Conservation (phyloP, 2,113 vertebrate species). For the Microtus pennsylvanicus region DNA sequence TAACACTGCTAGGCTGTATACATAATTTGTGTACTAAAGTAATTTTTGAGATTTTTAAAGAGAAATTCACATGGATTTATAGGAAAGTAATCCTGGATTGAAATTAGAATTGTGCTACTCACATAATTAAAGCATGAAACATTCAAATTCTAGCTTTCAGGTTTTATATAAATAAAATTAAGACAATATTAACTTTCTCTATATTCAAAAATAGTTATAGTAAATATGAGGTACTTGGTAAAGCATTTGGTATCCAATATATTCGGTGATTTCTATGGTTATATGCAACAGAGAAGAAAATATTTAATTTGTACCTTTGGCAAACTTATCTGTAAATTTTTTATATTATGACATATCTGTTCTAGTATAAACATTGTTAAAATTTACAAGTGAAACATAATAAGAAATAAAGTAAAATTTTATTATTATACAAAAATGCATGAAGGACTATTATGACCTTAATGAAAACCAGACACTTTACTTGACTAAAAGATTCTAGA, state of each 20-base stretch:
- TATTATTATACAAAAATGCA: neutral
- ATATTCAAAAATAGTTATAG: neutral
- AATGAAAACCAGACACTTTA: neutral
- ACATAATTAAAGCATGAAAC: neutral
- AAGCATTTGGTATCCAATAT: neutral
- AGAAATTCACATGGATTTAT: neutral
- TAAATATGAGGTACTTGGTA: neutral
- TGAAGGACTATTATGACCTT: neutral
- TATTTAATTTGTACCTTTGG: neutral
- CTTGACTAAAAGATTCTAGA: neutral
- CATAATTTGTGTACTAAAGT: neutral
- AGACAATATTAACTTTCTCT: neutral
- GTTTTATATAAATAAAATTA: neutral
- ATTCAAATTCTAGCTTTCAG: slow-evolving; percentile 6
- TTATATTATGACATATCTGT: neutral
- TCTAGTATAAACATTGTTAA: neutral
- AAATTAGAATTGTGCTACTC: neutral
- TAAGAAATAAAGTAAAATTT: neutral
- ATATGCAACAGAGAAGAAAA: neutral
- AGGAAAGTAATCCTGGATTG: neutral
- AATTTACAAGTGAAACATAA: neutral
- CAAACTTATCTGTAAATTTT: neutral
- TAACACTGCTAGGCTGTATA: slow-evolving; percentile 1
- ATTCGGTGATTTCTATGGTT: neutral
- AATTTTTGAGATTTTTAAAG: neutral